Conservation (phyloP, 2,113 vertebrate species). For the Bolborhynchus lineola region DNA sequence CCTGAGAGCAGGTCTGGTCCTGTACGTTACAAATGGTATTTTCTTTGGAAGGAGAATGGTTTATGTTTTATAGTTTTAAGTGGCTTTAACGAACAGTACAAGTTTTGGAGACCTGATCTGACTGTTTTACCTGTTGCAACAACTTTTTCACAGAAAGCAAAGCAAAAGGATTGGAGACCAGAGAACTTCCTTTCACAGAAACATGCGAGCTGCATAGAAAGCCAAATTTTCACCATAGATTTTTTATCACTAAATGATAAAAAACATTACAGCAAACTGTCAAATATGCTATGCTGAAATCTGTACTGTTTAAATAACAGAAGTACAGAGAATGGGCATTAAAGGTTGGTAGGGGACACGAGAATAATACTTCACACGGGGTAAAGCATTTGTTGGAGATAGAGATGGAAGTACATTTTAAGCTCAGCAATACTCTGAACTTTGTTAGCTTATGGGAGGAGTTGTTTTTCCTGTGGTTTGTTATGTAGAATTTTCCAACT, state of each 20-base stretch:
- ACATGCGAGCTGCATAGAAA: neutral
- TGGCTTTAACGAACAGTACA: conserved; percentile 33
- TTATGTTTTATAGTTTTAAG: conserved; percentile 44
- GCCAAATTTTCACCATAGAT: neutral
- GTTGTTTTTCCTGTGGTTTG: neutral
- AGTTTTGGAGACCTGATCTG: conserved; percentile 38
- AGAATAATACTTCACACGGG: neutral
- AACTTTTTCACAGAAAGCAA: conserved; percentile 2
- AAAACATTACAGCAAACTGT: neutral
- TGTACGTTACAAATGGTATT: conserved; percentile 46
- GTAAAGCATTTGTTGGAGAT: neutral
- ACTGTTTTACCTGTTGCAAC: neutral
- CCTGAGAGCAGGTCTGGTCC: conserved; percentile 50
- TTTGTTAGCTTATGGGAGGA: neutral
- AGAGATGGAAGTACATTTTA: neutral
- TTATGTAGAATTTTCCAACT: conserved; percentile 4
- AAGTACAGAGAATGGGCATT: neutral
- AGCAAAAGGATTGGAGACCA: neutral
- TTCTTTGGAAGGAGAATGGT: conserved; percentile 32
- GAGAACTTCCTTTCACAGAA: neutral
- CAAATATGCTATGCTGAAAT: neutral
- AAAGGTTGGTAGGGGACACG: neutral
- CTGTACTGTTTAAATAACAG: neutral
- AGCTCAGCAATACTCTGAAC: neutral
- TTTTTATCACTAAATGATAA: neutral